Base-by-base conservation (phyloP, 2,888 invertebrate genomes). In the Xanthia togata region DNA sequence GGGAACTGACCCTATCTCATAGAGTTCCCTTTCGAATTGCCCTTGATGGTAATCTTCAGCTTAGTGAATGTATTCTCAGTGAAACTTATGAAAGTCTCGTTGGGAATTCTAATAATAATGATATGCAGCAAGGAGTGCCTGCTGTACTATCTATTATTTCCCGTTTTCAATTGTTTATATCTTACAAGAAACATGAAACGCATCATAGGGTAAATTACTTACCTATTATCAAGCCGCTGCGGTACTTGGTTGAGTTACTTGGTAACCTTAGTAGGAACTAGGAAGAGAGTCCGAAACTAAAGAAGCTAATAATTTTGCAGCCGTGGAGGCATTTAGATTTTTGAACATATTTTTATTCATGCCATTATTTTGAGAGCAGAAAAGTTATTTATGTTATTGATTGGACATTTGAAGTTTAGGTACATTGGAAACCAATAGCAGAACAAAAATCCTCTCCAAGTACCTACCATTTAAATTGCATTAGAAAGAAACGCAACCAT, bases 1-100 rank as follows among this genome's bases (percentile, higher is more conserved):
- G 90, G 89, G 90, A 93, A 92, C 91, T 94, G 94, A 94, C 94
- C 94, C 93, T 93, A 94, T 94, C 93, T 92, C 84, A 85, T 83
- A 83, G 88, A 91, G 92, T 93, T 92, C 90, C 93, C 94, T 93
- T 94, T 94, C 93, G 90, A 92, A 93, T 90, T 92, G 93, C 93
- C 93, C 93, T 91, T 91, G 94, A 95, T 95, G 93, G 89, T 92
- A 94, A 95, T 95, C 94, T 92, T 93, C 93, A 88, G 90, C 89
- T 93, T 92, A 94, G 95, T 94, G 94, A 95, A 94, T 94, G 94
- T 92, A 92, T 90, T 92, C 89, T 87, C 88, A 91, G 93, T 92
- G 93, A 92, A 94, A 93, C 90, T 92, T 92, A 93, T 91, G 94
- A 94, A 94, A 94, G 94, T 92, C 81, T 74, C 50, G 86, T 83